phyloP scores from a whole-genome alignment of 2,113 vertebrate genomes.

The Cricetomys ansorgei region DNA sequence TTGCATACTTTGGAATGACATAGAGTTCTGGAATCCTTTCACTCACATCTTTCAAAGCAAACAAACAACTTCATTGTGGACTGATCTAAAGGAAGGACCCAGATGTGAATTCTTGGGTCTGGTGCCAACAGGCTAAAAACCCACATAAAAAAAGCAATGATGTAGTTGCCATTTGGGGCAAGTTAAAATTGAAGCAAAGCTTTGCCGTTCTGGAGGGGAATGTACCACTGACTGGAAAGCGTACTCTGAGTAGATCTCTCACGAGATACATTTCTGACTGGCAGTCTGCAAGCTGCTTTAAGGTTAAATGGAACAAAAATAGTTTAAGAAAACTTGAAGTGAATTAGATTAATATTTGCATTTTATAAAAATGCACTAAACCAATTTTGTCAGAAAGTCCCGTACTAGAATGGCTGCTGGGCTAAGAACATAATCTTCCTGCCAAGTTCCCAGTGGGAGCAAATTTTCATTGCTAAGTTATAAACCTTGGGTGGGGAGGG shows the following conservation, averaged over 20 bases:
- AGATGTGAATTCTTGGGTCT: conserved; percentile 42
- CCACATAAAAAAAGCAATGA: conserved; percentile 22
- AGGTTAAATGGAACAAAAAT: conserved; percentile 57
- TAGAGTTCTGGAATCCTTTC: background rate
- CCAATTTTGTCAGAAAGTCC: conserved; percentile 62
- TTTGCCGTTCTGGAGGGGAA: background rate
- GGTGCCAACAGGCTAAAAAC: conserved; percentile 19
- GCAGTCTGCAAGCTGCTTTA: conserved; percentile 49
- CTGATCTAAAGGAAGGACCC: conserved; percentile 18
- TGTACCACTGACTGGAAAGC: background rate
- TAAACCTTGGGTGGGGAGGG: background rate
- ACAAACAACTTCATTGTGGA: background rate
- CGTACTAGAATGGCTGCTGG: conserved; percentile 62
- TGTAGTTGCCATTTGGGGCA: conserved; percentile 17
- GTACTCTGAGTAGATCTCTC: conserved; percentile 37
- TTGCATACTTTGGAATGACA: background rate
- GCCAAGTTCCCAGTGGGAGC: conserved; percentile 65
- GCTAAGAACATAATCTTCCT: conserved; percentile 73
- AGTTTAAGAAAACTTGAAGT: conserved; percentile 56
- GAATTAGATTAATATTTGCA: conserved; percentile 74
- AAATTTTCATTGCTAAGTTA: conserved; percentile 69
- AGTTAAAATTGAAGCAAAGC: conserved; percentile 64
- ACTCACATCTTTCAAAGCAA: conserved; percentile 35
- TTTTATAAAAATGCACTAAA: conserved; percentile 76
- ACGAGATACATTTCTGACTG: conserved; percentile 52